Evolutionary conservation across 2,113 vertebrate genomes (phyloP).

Genomic region (Pangasianodon gigas): DNA sequence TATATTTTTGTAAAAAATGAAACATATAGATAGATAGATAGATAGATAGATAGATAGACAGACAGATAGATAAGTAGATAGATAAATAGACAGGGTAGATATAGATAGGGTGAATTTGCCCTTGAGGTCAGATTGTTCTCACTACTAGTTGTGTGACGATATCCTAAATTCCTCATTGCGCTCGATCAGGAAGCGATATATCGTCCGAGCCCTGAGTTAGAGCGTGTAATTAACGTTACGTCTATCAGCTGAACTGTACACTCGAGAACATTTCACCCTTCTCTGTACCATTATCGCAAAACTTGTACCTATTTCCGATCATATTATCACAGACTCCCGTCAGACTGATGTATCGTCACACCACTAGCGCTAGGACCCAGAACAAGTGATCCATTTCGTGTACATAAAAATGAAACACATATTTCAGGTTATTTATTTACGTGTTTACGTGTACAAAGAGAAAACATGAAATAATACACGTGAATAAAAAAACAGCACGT

Average conservation of each 20-base stretch:
- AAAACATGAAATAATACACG: neutral
- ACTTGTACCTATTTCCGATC: neutral
- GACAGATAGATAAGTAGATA: neutral
- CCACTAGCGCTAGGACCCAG: too few relatives aligned
- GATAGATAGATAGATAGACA: neutral
- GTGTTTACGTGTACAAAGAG: neutral
- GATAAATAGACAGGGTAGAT: neutral
- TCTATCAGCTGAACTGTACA: neutral
- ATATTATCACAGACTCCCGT: neutral
- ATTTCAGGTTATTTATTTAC: neutral
- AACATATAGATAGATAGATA: neutral
- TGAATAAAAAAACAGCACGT: neutral
- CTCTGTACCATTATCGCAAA: neutral
- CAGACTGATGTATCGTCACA: too few relatives aligned
- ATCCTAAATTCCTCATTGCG: neutral
- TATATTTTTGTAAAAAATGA: neutral
- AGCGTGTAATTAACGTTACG: too few relatives aligned
- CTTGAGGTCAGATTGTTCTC: neutral
- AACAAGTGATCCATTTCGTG: neutral
- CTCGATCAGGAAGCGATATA: neutral
- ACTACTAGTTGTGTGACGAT: neutral
- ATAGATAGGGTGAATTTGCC: neutral
- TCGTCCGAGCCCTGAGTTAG: neutral
- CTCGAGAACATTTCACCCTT: neutral
- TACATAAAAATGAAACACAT: neutral